Percentiles rank a stretch among this genome's conserved stretches.
Conservation (phyloP, 1,140 invertebrate species). For the Eriosoma lanigerum region DNA sequence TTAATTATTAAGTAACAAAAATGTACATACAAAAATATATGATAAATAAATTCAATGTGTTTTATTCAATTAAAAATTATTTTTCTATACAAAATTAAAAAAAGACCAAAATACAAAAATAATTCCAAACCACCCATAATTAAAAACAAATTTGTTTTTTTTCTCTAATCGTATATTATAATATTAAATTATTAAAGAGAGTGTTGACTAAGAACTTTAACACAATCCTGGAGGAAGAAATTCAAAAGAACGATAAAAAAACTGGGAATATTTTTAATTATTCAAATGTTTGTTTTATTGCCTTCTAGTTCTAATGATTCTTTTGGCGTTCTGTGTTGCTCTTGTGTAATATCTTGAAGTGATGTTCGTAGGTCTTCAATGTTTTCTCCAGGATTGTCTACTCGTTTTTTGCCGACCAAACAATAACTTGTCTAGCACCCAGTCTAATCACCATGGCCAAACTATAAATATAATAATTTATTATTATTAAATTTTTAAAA, state of each 20-base stretch:
- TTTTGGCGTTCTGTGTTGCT: not conserved
- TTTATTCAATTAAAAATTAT: not conserved
- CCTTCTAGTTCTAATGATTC: not conserved
- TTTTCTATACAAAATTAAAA: not conserved
- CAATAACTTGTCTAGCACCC: slow-evolving; percentile 46
- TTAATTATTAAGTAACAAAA: slow-evolving; percentile 27
- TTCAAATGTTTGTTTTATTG: not conserved
- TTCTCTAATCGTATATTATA: not conserved
- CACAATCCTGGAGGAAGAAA: slow-evolving; percentile 21
- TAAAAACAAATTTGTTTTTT: not conserved
- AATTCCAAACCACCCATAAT: not conserved
- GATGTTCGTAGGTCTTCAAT: slow-evolving; percentile 19
- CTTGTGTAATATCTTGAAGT: slow-evolving; percentile 12
- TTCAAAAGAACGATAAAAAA: not conserved
- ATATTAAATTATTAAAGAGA: not conserved
- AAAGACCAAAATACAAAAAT: not conserved
- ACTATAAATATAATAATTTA: slow-evolving; percentile 25
- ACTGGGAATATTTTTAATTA: no score
- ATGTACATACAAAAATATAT: slow-evolving; percentile 46
- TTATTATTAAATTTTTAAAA: no score
- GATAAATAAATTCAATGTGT: slow-evolving; percentile 3
- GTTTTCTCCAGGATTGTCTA: slow-evolving; percentile 49
- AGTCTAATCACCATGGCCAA: slow-evolving; percentile 52
- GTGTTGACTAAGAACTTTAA: not conserved
- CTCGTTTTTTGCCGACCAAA: slow-evolving; percentile 52